Evolutionary conservation across 2,797 vertebrate species (phyloP).

Genomic region (Artibeus lituratus): DNA sequence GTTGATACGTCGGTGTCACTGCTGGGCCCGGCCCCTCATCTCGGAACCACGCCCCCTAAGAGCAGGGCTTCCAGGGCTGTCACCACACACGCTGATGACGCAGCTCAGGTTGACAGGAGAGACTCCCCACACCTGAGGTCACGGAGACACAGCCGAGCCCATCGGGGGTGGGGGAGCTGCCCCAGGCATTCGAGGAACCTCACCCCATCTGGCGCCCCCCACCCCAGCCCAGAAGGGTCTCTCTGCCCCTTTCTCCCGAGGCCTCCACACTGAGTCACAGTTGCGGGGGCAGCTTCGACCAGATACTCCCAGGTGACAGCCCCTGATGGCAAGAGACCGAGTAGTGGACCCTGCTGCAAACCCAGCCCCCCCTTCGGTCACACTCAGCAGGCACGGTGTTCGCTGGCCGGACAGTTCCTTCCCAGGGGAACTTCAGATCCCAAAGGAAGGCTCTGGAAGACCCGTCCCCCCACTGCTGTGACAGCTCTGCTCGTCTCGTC

Average conservation of each 20-base stretch:
- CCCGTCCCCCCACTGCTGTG: rapidly evolving
- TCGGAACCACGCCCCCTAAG: not conserved
- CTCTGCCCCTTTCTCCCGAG: no score
- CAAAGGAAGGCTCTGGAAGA: no score
- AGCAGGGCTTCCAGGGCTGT: not conserved
- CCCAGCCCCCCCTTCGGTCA: not conserved
- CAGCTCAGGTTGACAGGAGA: not conserved
- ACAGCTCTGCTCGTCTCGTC: not conserved
- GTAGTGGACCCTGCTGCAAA: rapidly evolving
- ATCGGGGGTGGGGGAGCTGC: rapidly evolving
- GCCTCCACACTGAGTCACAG: not conserved
- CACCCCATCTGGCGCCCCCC: not conserved
- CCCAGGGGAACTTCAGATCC: rapidly evolving
- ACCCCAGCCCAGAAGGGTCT: not conserved
- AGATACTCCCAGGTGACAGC: not conserved
- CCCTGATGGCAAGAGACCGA: not conserved
- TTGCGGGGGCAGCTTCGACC: not conserved
- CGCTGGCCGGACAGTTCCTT: no score
- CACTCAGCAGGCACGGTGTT: not conserved
- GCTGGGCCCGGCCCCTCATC: not conserved
- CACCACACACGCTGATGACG: not conserved
- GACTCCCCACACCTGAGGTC: not conserved
- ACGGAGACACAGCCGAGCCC: not conserved
- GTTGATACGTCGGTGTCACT: not conserved
- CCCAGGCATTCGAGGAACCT: not conserved